These are phyloP conservation scores for Phalangium opilio DNA, from an alignment of 2,888 invertebrate genomes.

Conservation along the genomic window DNA sequence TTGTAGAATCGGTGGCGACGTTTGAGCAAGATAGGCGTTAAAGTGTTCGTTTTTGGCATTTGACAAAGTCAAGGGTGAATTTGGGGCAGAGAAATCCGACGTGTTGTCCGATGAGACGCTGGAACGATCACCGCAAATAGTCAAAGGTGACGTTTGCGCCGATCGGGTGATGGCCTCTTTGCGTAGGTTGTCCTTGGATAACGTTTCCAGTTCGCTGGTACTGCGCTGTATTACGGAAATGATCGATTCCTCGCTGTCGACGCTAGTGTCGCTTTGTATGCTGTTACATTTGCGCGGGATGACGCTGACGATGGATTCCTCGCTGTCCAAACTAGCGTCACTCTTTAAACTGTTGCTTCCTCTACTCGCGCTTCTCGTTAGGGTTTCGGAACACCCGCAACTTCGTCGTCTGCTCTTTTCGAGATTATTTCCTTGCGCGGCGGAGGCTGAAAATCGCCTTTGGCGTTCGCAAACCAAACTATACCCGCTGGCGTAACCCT, in stretches of 20 bases:
- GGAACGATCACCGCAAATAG: conserved; percentile 6
- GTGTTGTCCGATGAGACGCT: conserved; percentile 1
- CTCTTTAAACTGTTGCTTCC: conserved; percentile 15
- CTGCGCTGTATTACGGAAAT: conserved; percentile 57
- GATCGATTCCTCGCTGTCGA: conserved; percentile 84
- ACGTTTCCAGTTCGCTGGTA: conserved; percentile 13
- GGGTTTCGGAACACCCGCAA: conserved; percentile 6
- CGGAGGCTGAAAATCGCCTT: conserved; percentile 18
- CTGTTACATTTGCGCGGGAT: conserved; percentile 41
- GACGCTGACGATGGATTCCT: conserved; percentile 21
- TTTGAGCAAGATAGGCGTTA: neutral
- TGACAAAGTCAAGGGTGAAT: too few relatives aligned
- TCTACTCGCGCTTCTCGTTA: conserved; percentile 12
- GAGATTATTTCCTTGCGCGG: conserved; percentile 6
- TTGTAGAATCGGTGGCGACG: neutral
- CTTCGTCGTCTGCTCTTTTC: neutral
- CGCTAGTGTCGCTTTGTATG: conserved; percentile 81
- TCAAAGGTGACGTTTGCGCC: conserved; percentile 17
- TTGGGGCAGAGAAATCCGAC: conserved; percentile 7
- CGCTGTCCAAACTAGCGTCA: conserved; percentile 21
- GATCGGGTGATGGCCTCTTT: conserved; percentile 15
- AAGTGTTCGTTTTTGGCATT: too few relatives aligned
- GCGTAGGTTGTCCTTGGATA: conserved; percentile 1
- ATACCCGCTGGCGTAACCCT: conserved; percentile 3
- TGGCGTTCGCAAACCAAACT: conserved; percentile 6